Percentiles rank a stretch among this genome's conserved stretches.
These are phyloP conservation scores for Torymus aiolomorphi DNA, from an alignment of 2,888 invertebrate genomes.

Conservation along the genomic window DNA sequence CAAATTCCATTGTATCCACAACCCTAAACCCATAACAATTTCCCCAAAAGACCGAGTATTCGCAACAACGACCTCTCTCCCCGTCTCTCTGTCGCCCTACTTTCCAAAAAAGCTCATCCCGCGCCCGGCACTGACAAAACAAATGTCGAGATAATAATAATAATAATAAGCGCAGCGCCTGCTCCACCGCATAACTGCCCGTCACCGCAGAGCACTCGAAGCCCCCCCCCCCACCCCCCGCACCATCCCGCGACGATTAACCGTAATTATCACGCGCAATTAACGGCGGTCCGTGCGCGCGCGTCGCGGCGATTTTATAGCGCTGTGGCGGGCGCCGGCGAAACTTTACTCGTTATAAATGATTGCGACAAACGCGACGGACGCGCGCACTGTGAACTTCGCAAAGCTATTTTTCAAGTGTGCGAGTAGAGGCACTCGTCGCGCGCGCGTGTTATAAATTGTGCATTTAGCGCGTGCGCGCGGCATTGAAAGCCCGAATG, in stretches of 20 bases:
- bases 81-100: no score
- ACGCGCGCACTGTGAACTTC: constrained; percentile 21
- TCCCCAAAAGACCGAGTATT: no score
- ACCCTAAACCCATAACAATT: no score
- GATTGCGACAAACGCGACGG: constrained; percentile 65
- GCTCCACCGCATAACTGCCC: neutral
- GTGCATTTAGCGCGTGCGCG: neutral
- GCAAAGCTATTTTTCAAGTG: constrained; percentile 54
- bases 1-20: no score
- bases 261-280: constrained; percentile 57
- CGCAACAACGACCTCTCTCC: no score
- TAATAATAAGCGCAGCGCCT: neutral
- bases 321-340: constrained; percentile 1
- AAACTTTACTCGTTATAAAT: constrained; percentile 72
- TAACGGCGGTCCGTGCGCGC: constrained; percentile 32
- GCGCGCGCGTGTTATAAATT: neutral
- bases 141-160: constrained; percentile 33
- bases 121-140: neutral
- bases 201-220: no score
- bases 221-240: no score
- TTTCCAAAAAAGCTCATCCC: no score
- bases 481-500: constrained; percentile 33
- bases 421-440: constrained; percentile 15
- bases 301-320: constrained; percentile 41
- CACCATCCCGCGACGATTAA: constrained; percentile 40